Percentiles rank a stretch among this genome's conserved stretches.
phyloP scores from a whole-genome alignment of 2,888 invertebrate genomes.

The Melanargia galathea region DNA sequence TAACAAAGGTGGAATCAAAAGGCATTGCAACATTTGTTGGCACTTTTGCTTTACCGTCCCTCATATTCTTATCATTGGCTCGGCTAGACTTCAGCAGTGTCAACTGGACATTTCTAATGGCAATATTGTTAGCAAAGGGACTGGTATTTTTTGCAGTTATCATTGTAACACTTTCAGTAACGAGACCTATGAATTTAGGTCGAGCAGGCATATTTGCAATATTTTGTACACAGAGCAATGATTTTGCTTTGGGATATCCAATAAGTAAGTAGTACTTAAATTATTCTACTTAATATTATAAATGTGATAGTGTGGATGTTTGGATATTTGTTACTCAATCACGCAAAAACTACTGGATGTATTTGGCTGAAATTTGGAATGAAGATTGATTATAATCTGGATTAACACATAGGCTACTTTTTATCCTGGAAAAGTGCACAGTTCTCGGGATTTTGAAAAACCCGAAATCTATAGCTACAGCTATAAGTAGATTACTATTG shows the following conservation, averaged over 20 bases:
- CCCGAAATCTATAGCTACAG: too few species aligned
- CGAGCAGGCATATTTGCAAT: constrained; percentile 96
- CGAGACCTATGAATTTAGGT: constrained; percentile 91
- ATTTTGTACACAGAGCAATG: constrained; percentile 98
- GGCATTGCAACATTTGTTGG: constrained; percentile 96
- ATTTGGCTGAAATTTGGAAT: too few species aligned
- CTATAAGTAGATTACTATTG: too few species aligned
- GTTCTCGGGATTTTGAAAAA: too few species aligned
- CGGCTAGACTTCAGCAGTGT: constrained; percentile 91
- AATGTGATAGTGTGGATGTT: too few species aligned
- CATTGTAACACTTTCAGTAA: constrained; percentile 88
- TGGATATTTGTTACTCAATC: too few species aligned
- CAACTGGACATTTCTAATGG: constrained; percentile 95
- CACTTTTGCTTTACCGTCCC: constrained; percentile 94
- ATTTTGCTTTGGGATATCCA: constrained; percentile 97
- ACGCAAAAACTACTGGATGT: too few species aligned
- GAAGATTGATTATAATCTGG: too few species aligned
- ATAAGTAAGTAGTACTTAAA: constrained; percentile 86
- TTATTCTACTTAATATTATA: too few species aligned
- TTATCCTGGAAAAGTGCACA: too few species aligned
- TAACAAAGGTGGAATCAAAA: constrained; percentile 91
- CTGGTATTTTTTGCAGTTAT: constrained; percentile 91
- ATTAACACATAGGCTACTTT: too few species aligned
- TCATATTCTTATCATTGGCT: constrained; percentile 95
- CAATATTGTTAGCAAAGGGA: constrained; percentile 92